phyloP scores from a whole-genome alignment of 2,888 invertebrate species.

The Andrena trimmerana region DNA sequence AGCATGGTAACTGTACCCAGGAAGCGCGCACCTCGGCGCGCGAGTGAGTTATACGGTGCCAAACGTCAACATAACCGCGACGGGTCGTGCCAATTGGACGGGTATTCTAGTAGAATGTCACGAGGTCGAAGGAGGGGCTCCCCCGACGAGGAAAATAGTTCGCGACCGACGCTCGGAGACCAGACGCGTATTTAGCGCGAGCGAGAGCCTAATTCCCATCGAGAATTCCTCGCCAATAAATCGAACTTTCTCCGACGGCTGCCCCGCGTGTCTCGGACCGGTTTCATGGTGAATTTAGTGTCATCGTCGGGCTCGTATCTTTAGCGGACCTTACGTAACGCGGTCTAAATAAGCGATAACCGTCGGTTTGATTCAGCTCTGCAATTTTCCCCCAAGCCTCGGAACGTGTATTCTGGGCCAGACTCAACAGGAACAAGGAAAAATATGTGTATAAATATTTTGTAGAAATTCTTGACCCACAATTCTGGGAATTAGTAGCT shows the following conservation, averaged over 20 bases:
- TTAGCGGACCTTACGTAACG: conserved; percentile 25
- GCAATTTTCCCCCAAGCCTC: background rate
- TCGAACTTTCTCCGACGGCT: conserved; percentile 12
- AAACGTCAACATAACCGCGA: conserved; percentile 19
- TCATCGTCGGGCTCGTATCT: conserved; percentile 7
- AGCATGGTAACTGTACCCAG: background rate
- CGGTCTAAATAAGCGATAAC: conserved; percentile 27
- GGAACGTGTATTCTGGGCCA: conserved; percentile 11
- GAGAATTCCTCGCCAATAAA: background rate
- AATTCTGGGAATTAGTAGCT: background rate
- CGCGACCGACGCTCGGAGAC: conserved; percentile 1
- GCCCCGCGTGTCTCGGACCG: background rate
- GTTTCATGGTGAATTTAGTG: conserved; percentile 16
- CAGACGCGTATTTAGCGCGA: background rate
- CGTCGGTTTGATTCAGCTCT: conserved; percentile 8
- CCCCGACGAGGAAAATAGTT: conserved; percentile 32
- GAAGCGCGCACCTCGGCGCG: background rate
- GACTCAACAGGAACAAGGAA: conserved; percentile 14
- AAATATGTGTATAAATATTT: conserved; percentile 18
- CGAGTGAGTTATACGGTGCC: conserved; percentile 1
- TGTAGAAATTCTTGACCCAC: background rate
- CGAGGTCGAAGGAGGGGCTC: conserved; percentile 44
- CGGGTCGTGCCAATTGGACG: conserved; percentile 53
- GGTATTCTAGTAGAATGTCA: conserved; percentile 70
- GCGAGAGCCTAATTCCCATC: background rate